Evolutionary conservation across 2,888 invertebrate species (phyloP).

Genomic region (Drosophila parthenogenetica): DNA sequence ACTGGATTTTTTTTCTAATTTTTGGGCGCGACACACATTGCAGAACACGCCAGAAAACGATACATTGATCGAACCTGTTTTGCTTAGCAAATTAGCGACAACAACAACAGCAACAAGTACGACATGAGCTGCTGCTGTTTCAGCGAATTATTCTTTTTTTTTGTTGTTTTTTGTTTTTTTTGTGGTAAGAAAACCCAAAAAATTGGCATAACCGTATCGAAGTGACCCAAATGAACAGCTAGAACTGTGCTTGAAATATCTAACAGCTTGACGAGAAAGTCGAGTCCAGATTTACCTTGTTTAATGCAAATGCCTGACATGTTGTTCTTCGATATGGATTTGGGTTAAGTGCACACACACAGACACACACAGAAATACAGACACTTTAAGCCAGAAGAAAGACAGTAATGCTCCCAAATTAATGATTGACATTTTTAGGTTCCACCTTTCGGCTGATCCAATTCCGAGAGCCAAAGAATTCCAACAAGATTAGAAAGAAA

Average conservation of each 20-base stretch:
- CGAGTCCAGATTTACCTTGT: slow-evolving; percentile 13
- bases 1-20: not conserved
- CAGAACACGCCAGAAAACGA: slow-evolving; percentile 28
- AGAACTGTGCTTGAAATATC: slow-evolving; percentile 51
- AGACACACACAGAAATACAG: not conserved
- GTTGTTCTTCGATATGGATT: slow-evolving; percentile 42
- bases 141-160: slow-evolving; percentile 12
- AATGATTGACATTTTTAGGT: slow-evolving; percentile 31
- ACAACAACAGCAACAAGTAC: slow-evolving; percentile 9
- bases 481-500: not conserved
- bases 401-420: slow-evolving; percentile 18
- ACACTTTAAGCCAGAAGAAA: not conserved
- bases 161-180: slow-evolving; percentile 3
- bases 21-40: slow-evolving; percentile 64
- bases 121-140: slow-evolving; percentile 23
- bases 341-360: slow-evolving; percentile 45
- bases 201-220: slow-evolving; percentile 64
- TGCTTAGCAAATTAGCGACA: slow-evolving; percentile 72
- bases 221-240: slow-evolving; percentile 67
- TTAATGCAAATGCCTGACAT: slow-evolving; percentile 55
- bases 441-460: slow-evolving; percentile 20
- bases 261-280: slow-evolving; percentile 46
- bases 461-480: slow-evolving; percentile 4
- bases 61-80: slow-evolving; percentile 73
- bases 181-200: slow-evolving; percentile 14